A percentile compares a stretch with the other conserved stretches of the same genome.
phyloP scores from a whole-genome alignment of 2,888 invertebrate species.

The Conus canariensis region DNA sequence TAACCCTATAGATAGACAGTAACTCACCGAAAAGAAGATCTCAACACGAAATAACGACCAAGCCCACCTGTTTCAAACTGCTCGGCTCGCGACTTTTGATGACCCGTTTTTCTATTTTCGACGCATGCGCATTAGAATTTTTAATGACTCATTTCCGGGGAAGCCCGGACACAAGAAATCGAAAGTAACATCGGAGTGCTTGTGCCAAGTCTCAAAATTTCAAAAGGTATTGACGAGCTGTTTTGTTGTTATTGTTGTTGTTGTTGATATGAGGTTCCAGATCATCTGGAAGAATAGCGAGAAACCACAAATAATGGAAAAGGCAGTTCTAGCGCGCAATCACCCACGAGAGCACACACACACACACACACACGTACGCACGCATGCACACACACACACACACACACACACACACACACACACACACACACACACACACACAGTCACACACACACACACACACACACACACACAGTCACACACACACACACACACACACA shows the following conservation, averaged over 20 bases:
- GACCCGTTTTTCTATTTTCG: background rate
- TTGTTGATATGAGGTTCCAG: too few relatives aligned
- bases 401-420: constrained; percentile 5
- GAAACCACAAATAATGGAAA: too few relatives aligned
- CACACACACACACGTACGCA: background rate
- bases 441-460: too few relatives aligned
- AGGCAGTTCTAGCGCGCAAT: too few relatives aligned
- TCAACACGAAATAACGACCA: too few relatives aligned
- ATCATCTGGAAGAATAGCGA: too few relatives aligned
- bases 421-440: too few relatives aligned
- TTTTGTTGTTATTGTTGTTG: too few relatives aligned
- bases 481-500: too few relatives aligned
- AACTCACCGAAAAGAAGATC: background rate
- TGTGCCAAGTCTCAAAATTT: too few relatives aligned
- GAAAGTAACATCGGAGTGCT: background rate
- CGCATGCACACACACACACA: background rate
- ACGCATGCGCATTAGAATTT: constrained; percentile 14
- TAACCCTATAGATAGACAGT: background rate
- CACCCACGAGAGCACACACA: background rate
- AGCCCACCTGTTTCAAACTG: constrained; percentile 23
- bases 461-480: too few relatives aligned
- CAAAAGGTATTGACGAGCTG: too few relatives aligned
- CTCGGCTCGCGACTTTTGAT: background rate
- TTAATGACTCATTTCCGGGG: constrained; percentile 20
- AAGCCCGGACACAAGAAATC: background rate